Base-by-base conservation (phyloP, 2,888 invertebrate species). In the Pristionchus fissidentatus region DNA sequence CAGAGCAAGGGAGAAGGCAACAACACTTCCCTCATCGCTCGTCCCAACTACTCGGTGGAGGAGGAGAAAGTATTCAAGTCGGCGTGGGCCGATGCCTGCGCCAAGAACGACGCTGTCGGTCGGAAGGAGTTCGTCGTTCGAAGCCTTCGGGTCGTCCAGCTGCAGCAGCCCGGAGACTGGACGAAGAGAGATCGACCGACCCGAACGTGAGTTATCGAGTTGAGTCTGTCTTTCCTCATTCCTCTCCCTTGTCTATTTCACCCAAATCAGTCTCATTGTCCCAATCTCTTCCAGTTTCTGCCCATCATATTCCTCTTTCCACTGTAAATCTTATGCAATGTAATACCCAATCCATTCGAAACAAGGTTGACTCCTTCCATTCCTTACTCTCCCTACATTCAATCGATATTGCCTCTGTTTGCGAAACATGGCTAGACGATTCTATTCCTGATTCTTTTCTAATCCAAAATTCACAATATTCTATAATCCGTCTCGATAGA, bases 341-440 rank as follows among this genome's bases (percentile, higher is more conserved):
- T 22, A 55, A 55, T n/a, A 55, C 55, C 4, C 55, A 55, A 55
- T 55, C 55, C 8, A 55, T 55, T 22, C 55, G 55, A 55, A 55
- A 55, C 22, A 55, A 55, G 55, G 55, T 55, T 55, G 55, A 55
- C 22, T 8, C 55, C 8, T 55, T 55, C 22, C 55, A 22, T 13
- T 55, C 55, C n/a, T n/a, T 55, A 8, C 22, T 55, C 4, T 55
- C 55, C 8, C 22, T 55, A 4, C 55, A 55, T n/a, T 55, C 55
- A 4, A 55, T 55, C n/a, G 55, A 55, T 22, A 55, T 55, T 22
- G 55, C 55, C 4, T 55, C 55, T 55, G 55, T 55, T 4, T 55
- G 55, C 55, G 55, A 55, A 55, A 55, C 55, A 55, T 55, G 55
- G 55, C 55, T 55, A 13, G 55, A 55, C 22, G 55, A 55, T 55